phyloP scores from a whole-genome alignment of 2,113 vertebrate genomes.

The Onychostruthus taczanowskii region DNA sequence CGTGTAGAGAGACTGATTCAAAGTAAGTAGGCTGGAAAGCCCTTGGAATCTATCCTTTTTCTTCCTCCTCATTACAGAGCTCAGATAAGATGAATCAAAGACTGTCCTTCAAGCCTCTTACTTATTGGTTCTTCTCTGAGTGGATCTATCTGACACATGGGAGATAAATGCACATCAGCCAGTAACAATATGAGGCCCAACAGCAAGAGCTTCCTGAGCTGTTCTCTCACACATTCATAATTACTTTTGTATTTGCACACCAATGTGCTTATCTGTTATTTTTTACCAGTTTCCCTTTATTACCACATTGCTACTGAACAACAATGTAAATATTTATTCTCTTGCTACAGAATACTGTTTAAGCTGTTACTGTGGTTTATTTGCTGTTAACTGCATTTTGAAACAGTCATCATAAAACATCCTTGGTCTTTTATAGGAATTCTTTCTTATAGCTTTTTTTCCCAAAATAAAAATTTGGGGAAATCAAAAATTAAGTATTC shows the following conservation, averaged over 20 bases:
- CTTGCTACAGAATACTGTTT: background rate
- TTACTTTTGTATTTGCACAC: background rate
- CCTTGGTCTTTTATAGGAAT: background rate
- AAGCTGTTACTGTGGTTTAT: background rate
- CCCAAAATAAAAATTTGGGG: no score
- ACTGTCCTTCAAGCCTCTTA: background rate
- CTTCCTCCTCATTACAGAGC: background rate
- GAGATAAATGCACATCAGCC: background rate
- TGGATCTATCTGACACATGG: background rate
- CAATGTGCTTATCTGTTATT: background rate
- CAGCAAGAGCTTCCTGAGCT: background rate
- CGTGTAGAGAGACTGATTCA: background rate
- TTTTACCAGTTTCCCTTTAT: background rate
- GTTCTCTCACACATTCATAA: background rate
- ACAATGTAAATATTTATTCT: background rate
- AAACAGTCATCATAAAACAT: background rate
- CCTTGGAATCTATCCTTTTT: background rate
- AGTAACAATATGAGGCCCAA: background rate
- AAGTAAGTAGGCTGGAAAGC: background rate
- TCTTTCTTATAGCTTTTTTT: background rate
- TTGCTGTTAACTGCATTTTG: background rate
- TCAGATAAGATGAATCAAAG: background rate
- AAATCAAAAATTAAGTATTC: constrained; percentile 2
- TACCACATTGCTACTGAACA: background rate
- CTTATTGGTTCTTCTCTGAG: background rate